Conservation (phyloP, 2,797 vertebrate species). For the Dromococcyx pavoninus region DNA sequence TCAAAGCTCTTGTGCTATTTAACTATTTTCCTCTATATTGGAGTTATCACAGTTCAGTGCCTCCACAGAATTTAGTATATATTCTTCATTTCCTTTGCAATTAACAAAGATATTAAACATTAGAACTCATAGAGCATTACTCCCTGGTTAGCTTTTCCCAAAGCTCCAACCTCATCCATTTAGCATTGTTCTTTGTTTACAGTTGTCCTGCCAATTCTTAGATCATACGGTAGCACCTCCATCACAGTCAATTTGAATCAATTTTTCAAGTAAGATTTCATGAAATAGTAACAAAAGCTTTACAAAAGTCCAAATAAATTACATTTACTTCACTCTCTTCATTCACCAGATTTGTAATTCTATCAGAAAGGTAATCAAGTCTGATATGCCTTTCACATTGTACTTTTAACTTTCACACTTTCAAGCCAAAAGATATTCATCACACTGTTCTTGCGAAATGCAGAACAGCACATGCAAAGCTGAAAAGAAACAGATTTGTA, state of each 20-base stretch:
- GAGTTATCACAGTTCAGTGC: not conserved
- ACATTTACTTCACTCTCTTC: not conserved
- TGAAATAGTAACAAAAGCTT: not conserved
- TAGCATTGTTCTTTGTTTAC: not conserved
- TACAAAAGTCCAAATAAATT: not conserved
- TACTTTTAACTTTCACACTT: not conserved
- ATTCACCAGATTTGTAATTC: not conserved
- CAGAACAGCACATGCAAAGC: not conserved
- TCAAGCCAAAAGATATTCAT: not conserved
- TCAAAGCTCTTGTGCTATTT: not conserved
- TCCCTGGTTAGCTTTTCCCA: not conserved
- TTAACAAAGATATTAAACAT: slow-evolving; percentile 25
- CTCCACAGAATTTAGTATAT: not conserved
- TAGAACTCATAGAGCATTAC: not conserved
- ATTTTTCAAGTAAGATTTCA: slow-evolving; percentile 24
- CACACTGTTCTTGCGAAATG: not conserved
- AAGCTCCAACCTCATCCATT: not conserved
- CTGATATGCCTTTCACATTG: not conserved
- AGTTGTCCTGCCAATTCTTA: not conserved
- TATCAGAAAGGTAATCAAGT: not conserved
- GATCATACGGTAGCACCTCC: not conserved
- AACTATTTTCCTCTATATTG: not conserved
- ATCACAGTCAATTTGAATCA: slow-evolving; percentile 8
- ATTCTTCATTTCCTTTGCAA: not conserved
- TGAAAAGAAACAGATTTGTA: not conserved